Evolutionary conservation across 2,797 vertebrate genomes (phyloP).

Genomic region (Leptoclinus maculatus): DNA sequence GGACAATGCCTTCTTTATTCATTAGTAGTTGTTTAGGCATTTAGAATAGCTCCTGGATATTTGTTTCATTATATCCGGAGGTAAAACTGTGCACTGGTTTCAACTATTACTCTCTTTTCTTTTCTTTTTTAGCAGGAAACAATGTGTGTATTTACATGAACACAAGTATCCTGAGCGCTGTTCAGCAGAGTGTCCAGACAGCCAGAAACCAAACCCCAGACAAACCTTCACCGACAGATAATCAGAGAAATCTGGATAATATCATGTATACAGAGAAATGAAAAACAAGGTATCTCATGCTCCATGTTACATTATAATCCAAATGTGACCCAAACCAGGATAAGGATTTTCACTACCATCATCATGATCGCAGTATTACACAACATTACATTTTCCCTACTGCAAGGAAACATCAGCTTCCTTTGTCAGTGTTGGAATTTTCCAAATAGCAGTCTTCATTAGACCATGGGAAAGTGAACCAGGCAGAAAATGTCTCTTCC

Average conservation of each 20-base stretch:
- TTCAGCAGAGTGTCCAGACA: neutral
- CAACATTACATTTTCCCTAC: slow-evolving; percentile 14
- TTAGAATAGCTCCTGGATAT: neutral
- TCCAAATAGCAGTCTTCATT: slow-evolving; percentile 42
- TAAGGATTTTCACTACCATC: neutral
- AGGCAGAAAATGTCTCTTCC: slow-evolving; percentile 48
- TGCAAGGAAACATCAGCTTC: slow-evolving; percentile 43
- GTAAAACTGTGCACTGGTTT: slow-evolving; percentile 2
- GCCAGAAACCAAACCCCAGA: neutral
- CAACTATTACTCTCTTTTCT: neutral
- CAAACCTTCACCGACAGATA: neutral
- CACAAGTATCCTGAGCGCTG: neutral
- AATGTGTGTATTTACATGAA: neutral
- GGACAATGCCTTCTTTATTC: neutral
- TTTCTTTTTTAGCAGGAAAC: neutral
- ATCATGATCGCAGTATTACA: slow-evolving; percentile 5
- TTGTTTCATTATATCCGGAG: neutral
- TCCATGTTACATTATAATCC: neutral
- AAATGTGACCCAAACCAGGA: neutral
- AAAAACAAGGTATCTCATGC: slow-evolving; percentile 1
- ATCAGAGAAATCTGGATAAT: neutral
- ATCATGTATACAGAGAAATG: neutral
- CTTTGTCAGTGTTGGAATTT: slow-evolving; percentile 38
- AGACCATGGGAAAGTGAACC: slow-evolving; percentile 54
- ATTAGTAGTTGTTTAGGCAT: neutral